Evolutionary conservation across 2,797 vertebrate species (phyloP).

Genomic region (Acrocephalus scirpaceus): DNA sequence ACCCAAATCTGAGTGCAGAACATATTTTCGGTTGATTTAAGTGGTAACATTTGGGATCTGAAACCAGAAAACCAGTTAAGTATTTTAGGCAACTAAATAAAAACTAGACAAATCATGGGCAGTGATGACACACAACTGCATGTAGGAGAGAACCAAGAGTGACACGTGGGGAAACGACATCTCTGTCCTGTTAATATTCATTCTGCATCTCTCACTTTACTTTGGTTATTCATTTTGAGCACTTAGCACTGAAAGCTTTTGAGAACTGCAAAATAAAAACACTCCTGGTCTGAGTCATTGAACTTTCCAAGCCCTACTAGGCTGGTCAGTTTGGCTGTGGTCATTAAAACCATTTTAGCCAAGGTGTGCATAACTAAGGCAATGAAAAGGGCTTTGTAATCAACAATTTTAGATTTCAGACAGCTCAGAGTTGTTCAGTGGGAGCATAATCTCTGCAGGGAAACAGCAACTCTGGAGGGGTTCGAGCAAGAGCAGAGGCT

Average conservation of each 20-base stretch:
- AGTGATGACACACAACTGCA: not conserved
- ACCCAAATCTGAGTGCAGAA: not conserved
- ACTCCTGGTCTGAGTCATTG: not conserved
- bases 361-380: not conserved
- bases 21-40: not conserved
- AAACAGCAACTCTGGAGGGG: fast-evolving
- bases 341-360: not conserved
- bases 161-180: not conserved
- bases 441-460: not conserved
- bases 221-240: not conserved
- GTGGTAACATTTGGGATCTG: not conserved
- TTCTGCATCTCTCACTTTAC: not conserved
- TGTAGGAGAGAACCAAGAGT: fast-evolving
- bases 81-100: not conserved
- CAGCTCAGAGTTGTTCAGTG: not conserved
- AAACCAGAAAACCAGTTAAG: not conserved
- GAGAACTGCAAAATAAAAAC: not conserved
- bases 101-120: not conserved
- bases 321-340: not conserved
- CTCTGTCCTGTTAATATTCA: not conserved
- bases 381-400: not conserved
- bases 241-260: not conserved
- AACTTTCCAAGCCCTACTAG: not conserved
- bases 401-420: not conserved
- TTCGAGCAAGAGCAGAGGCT: not conserved